phyloP scores from a whole-genome alignment of 1,140 invertebrate species.

The Magallana ariakensis region DNA sequence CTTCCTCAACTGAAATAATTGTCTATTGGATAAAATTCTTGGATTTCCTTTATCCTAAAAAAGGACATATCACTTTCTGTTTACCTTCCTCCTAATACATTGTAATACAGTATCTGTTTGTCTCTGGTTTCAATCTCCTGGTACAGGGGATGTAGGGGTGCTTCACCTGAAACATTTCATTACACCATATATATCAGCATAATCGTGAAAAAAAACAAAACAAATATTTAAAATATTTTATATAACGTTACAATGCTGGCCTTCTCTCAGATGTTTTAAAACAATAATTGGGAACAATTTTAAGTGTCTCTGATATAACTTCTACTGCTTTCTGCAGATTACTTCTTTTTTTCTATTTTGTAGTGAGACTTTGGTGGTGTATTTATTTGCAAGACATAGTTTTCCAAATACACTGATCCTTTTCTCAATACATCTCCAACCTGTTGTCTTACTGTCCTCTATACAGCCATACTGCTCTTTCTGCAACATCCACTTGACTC shows the following conservation, averaged over 20 bases:
- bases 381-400: too few species aligned
- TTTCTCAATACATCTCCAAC: not conserved
- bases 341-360: too few species aligned
- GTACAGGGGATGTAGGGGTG: conserved; percentile 68
- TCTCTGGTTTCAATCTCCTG: conserved; percentile 75
- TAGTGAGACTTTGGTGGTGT: too few species aligned
- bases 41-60: too few species aligned
- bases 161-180: not conserved
- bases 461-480: conserved; percentile 60
- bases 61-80: not conserved
- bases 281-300: too few species aligned
- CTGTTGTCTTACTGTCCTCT: not conserved
- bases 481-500: conserved; percentile 86
- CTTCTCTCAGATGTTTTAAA: too few species aligned
- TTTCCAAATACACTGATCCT: too few species aligned
- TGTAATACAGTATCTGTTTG: conserved; percentile 80
- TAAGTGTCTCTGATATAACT: too few species aligned
- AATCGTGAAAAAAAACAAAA: not conserved
- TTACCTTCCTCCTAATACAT: conserved; percentile 81
- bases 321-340: too few species aligned
- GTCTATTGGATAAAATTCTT: too few species aligned
- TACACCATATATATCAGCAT: not conserved
- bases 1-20: too few species aligned
- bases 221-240: not conserved
- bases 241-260: too few species aligned